A percentile compares a stretch with the other conserved stretches of the same genome.
These are phyloP conservation scores for Champsocephalus gunnari DNA, from an alignment of 2,797 vertebrate genomes.

Conservation along the genomic window DNA sequence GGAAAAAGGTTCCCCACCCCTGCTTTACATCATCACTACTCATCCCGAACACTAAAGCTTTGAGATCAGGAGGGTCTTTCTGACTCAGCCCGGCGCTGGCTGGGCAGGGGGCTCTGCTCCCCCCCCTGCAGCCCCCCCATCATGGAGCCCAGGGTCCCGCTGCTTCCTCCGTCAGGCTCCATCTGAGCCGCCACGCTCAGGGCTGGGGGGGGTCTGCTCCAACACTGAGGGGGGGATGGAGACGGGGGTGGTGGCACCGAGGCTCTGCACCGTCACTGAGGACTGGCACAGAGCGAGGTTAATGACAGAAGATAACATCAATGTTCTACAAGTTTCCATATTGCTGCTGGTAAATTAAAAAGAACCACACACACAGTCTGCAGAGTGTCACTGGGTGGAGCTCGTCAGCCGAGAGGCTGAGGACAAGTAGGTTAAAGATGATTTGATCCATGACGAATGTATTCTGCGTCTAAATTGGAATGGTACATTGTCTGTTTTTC, in stretches of 20 bases:
- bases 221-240: slow-evolving; percentile 34
- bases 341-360: neutral
- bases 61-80: neutral
- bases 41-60: neutral
- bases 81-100: slow-evolving; percentile 20
- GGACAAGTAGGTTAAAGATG: neutral
- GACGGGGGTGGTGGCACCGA: slow-evolving; percentile 54
- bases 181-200: slow-evolving; percentile 73
- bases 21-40: neutral
- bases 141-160: slow-evolving; percentile 67
- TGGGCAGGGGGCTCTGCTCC: slow-evolving; percentile 37
- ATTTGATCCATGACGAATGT: neutral
- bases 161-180: slow-evolving; percentile 54
- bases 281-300: slow-evolving; percentile 61
- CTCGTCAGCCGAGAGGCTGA: neutral
- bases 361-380: neutral
- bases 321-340: neutral
- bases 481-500: no score
- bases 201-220: neutral
- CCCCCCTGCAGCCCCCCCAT: slow-evolving; percentile 57
- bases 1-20: no score
- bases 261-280: slow-evolving; percentile 66
- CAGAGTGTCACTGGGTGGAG: neutral
- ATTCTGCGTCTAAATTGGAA: neutral
- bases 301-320: neutral